Evolutionary conservation across 2,113 vertebrate species (phyloP).

Genomic region (Macroglossus sobrinus): DNA sequence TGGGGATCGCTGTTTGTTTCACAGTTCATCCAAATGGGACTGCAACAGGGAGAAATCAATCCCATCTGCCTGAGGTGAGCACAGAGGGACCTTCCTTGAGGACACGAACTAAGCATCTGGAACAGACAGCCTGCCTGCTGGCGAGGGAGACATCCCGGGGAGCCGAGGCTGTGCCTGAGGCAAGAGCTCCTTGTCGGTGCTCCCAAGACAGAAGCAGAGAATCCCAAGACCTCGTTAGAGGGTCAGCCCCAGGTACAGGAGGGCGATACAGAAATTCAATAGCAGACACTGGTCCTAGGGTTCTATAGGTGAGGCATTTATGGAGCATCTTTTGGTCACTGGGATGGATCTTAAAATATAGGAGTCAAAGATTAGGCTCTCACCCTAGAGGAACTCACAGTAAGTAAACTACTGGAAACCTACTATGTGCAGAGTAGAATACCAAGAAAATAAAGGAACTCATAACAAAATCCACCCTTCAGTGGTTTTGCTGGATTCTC

Average conservation of each 20-base stretch:
- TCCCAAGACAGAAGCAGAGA: neutral
- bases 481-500: neutral
- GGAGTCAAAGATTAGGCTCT: neutral
- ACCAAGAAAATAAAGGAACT: neutral
- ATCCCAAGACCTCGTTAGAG: neutral
- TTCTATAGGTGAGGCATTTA: neutral
- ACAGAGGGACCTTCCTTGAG: neutral
- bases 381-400: neutral
- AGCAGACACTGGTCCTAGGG: neutral
- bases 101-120: neutral
- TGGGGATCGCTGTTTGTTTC: neutral
- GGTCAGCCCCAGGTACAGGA: neutral
- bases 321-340: neutral
- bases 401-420: neutral
- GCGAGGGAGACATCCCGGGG: neutral
- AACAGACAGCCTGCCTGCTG: neutral
- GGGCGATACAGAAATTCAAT: neutral
- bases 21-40: neutral
- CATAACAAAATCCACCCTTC: neutral
- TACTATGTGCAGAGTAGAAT: neutral
- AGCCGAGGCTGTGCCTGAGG: neutral
- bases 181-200: neutral
- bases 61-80: neutral
- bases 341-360: neutral
- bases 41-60: neutral